phyloP scores from a whole-genome alignment of 2,888 invertebrate genomes.

The Amphipyra berbera region DNA sequence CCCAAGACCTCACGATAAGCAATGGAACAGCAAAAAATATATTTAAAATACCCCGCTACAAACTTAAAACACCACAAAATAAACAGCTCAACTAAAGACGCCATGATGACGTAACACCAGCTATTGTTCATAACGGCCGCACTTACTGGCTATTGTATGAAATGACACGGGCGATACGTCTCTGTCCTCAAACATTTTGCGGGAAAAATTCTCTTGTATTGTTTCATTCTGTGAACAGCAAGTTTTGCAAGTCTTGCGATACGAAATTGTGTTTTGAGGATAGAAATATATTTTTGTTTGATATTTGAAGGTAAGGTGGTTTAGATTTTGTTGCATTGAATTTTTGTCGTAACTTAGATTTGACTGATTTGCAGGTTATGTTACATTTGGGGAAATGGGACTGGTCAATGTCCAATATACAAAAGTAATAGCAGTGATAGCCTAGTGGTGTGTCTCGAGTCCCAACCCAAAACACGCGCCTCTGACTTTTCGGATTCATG shows the following conservation, averaged over 20 bases:
- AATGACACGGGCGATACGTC: constrained; percentile 48
- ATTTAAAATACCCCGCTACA: neutral
- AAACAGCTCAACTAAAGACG: constrained; percentile 24
- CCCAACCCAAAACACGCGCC: too few species aligned
- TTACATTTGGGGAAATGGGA: too few species aligned
- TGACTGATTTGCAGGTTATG: too few species aligned
- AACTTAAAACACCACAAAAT: constrained; percentile 16
- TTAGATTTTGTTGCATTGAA: constrained; percentile 1
- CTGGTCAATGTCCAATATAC: too few species aligned
- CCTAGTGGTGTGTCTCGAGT: too few species aligned
- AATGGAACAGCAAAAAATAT: neutral
- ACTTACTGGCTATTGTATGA: constrained; percentile 50
- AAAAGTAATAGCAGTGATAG: too few species aligned
- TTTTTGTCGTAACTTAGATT: neutral
- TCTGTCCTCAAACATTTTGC: constrained; percentile 29
- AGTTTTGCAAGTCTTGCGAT: constrained; percentile 2
- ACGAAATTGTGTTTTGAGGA: constrained; percentile 4
- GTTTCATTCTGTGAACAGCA: constrained; percentile 27
- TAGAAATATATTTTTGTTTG: constrained; percentile 8
- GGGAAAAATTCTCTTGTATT: constrained; percentile 35
- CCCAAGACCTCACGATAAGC: too few species aligned
- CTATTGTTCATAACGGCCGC: constrained; percentile 47
- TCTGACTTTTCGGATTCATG: too few species aligned
- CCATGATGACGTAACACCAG: constrained; percentile 31
- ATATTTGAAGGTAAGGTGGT: constrained; percentile 1